Conservation (phyloP, 2,888 invertebrate genomes). For the Apomyelois bistriatella region DNA sequence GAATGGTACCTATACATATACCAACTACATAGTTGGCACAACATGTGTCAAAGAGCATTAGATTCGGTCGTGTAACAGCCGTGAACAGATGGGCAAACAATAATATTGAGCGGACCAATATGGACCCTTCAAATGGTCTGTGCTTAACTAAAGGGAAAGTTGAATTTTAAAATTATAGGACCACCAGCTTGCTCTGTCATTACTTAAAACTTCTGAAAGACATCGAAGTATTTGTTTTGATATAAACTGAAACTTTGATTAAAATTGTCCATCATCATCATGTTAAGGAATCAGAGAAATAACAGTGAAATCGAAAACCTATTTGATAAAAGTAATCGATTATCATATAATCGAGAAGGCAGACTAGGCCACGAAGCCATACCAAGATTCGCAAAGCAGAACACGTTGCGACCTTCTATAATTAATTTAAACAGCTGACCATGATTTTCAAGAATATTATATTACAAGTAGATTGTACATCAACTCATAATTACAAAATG, state of each 20-base stretch:
- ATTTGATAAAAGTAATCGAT: slow-evolving; percentile 20
- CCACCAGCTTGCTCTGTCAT: background rate
- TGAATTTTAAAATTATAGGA: slow-evolving; percentile 14
- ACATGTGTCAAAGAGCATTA: slow-evolving; percentile 34
- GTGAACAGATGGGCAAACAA: slow-evolving; percentile 56
- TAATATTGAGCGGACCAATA: slow-evolving; percentile 26
- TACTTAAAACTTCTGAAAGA: background rate
- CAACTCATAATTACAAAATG: too few species aligned
- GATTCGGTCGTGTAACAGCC: slow-evolving; percentile 31
- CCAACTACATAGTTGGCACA: slow-evolving; percentile 12
- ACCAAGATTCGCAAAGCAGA: slow-evolving; percentile 25
- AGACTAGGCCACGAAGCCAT: slow-evolving; percentile 32
- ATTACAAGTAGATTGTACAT: slow-evolving; percentile 3
- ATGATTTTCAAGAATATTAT: slow-evolving; percentile 16
- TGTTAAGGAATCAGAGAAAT: background rate
- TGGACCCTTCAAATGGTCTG: slow-evolving; percentile 20
- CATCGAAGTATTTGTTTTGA: background rate
- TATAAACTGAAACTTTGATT: too few species aligned
- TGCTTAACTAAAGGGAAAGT: slow-evolving; percentile 20
- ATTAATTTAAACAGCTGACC: background rate
- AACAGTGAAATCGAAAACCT: slow-evolving; percentile 23
- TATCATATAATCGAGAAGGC: slow-evolving; percentile 10
- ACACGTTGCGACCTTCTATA: slow-evolving; percentile 19
- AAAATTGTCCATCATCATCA: background rate
- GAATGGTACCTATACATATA: too few species aligned